These are phyloP conservation scores for Dinomys branickii DNA, from an alignment of 2,113 vertebrate species.

Conservation along the genomic window DNA sequence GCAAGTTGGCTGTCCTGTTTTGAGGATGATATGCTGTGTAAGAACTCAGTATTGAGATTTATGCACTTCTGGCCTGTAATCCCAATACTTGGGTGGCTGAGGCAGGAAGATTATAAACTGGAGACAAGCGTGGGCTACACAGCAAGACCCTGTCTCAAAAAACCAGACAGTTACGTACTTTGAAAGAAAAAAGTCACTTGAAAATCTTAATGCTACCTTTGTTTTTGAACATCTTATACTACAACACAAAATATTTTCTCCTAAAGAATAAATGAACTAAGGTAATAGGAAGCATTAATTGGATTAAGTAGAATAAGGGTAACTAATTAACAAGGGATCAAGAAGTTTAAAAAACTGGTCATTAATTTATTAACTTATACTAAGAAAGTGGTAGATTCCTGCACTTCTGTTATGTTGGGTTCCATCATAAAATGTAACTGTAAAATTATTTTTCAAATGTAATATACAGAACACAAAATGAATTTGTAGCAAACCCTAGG, in stretches of 20 bases:
- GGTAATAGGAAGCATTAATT: constrained; percentile 52
- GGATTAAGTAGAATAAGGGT: constrained; percentile 59
- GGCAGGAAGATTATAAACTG: not conserved
- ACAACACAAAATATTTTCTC: constrained; percentile 50
- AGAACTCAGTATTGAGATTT: not conserved
- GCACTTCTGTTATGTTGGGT: constrained; percentile 75
- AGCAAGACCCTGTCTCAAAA: not conserved
- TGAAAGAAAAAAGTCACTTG: constrained; percentile 26
- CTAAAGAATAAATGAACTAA: constrained; percentile 48
- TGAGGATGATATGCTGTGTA: not conserved
- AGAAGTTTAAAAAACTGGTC: constrained; percentile 51
- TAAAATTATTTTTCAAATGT: constrained; percentile 77
- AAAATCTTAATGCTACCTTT: constrained; percentile 58
- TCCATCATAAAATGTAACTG: constrained; percentile 74
- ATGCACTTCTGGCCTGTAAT: not conserved
- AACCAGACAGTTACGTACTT: not conserved
- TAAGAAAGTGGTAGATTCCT: constrained; percentile 65
- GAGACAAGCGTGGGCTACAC: not conserved
- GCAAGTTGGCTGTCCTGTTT: not conserved
- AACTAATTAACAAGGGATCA: constrained; percentile 49
- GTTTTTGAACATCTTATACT: constrained; percentile 41
- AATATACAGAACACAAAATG: constrained; percentile 84
- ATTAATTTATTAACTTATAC: constrained; percentile 52
- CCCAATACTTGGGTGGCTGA: not conserved
- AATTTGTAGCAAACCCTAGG: constrained; percentile 88